Conservation (phyloP, 1,140 invertebrate species). For the Drosophila leontia region DNA sequence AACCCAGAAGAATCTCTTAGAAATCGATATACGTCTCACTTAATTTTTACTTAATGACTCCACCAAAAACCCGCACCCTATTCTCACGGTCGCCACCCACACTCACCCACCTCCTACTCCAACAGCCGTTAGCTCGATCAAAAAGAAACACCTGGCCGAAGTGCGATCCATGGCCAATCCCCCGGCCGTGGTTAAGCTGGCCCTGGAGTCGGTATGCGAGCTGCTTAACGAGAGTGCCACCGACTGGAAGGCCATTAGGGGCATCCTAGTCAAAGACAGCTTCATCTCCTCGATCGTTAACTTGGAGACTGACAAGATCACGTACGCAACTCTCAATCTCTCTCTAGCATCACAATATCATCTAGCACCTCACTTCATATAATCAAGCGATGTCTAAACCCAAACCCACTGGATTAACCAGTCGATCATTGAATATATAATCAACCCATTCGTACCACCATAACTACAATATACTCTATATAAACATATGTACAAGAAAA, state of each 20-base stretch:
- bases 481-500: slow-evolving; percentile 46
- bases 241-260: slow-evolving; percentile 97
- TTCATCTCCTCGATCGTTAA: slow-evolving; percentile 99
- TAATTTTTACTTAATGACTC: slow-evolving; percentile 38
- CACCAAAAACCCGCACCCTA: slow-evolving; percentile 30
- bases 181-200: slow-evolving; percentile 96
- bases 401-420: slow-evolving; percentile 7
- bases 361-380: slow-evolving; percentile 73
- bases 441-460: slow-evolving; percentile 40
- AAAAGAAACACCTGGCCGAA: slow-evolving; percentile 98
- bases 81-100: slow-evolving; percentile 23
- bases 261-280: slow-evolving; percentile 98
- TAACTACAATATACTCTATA: slow-evolving; percentile 41
- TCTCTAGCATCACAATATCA: slow-evolving; percentile 66
- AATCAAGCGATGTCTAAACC: slow-evolving; percentile 13
- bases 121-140: slow-evolving; percentile 97
- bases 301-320: slow-evolving; percentile 97
- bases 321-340: slow-evolving; percentile 89
- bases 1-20: background rate
- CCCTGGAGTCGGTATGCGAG: slow-evolving; percentile 97
- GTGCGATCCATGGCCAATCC: slow-evolving; percentile 98
- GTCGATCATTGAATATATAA: slow-evolving; percentile 40
- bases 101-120: slow-evolving; percentile 22
- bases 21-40: background rate
- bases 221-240: slow-evolving; percentile 93